Evolutionary conservation across 1,140 invertebrate genomes (phyloP), one percentile per base, ranked within the genome.

Genomic region (Plutomurus gul): DNA sequence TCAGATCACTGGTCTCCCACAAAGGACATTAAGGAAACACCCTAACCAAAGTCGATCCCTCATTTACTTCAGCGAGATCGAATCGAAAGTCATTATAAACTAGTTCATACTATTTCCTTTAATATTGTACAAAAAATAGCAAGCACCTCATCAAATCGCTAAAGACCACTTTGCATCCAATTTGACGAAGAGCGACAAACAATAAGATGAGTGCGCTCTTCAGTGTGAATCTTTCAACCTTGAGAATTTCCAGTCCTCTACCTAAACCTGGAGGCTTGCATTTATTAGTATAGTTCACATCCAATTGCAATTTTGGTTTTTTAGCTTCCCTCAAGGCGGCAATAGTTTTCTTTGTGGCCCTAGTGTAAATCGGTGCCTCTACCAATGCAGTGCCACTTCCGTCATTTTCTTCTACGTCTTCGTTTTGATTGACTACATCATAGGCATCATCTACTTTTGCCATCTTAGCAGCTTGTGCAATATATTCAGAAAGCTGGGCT

Each of bases 111-210:
- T n/a, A n/a, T n/a, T n/a, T n/a, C n/a, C n/a, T n/a, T n/a, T 39
- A 22, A 5, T 73, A 18, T 47, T 33, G 20, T 25, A 18, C 5
- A 65, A 7, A 30, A 72, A 3, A 1, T 39, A n/a, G n/a, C n/a
- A n/a, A n/a, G 65, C 43, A 82, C 82, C 79, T 56, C 33, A 81
- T 20, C 7, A 83, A 47, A 81, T 83, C 82, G n/a, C 22, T 46
- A 8, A 79, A 60, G 0, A 79, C 60, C 0, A 83, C 76, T 20
- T 75, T 46, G 46, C 77, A 83, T 20, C 82, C 82, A n/a, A 81
- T 71, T 49, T 83, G 75, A 10, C 82, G 25, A 7, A 75, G 22
- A n/a, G 82, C 79, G 0, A 79, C 75, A 40, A 83, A 83, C 0
- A 83, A n/a, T 6, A 80, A 36, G 27, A 83, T 40, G 3, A 81